Evolutionary conservation across 2,888 invertebrate species (phyloP).

Genomic region (Bunonema sp.): DNA sequence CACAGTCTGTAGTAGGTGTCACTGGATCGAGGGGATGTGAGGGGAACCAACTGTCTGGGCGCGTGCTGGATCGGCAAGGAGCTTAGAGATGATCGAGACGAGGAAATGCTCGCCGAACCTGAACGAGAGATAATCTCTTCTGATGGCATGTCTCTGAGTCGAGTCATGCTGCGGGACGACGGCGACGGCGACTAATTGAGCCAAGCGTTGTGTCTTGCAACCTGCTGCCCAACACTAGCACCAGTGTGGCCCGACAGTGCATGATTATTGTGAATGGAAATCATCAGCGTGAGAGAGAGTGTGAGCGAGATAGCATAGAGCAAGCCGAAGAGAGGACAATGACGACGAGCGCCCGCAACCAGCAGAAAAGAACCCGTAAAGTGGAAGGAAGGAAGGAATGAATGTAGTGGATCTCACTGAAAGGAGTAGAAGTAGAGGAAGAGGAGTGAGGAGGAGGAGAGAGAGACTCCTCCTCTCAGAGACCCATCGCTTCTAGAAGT

Average conservation of each 20-base stretch:
- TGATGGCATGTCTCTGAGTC: neutral
- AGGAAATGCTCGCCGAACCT: neutral
- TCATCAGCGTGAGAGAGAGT: no score
- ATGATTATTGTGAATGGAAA: no score
- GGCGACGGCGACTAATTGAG: no score
- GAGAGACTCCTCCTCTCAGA: neutral
- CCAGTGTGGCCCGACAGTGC: no score
- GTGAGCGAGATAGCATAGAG: slow-evolving; percentile 2
- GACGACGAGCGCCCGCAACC: neutral
- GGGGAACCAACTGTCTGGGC: neutral
- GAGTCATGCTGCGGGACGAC: neutral
- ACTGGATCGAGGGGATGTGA: slow-evolving; percentile 1
- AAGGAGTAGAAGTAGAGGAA: neutral
- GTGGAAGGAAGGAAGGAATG: neutral
- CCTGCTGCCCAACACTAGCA: no score
- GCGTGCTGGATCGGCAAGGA: slow-evolving; percentile 1
- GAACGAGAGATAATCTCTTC: neutral
- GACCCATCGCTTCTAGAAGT: neutral
- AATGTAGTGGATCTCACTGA: neutral
- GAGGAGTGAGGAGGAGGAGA: neutral
- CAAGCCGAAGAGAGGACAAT: neutral
- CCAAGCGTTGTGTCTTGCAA: no score
- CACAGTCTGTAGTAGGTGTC: no score
- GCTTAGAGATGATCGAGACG: slow-evolving; percentile 1
- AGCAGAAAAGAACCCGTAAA: neutral